A percentile compares a stretch with the other conserved stretches of the same genome.
These are phyloP conservation scores for Aphelinus certus DNA, from an alignment of 1,140 invertebrate species.

Conservation along the genomic window DNA sequence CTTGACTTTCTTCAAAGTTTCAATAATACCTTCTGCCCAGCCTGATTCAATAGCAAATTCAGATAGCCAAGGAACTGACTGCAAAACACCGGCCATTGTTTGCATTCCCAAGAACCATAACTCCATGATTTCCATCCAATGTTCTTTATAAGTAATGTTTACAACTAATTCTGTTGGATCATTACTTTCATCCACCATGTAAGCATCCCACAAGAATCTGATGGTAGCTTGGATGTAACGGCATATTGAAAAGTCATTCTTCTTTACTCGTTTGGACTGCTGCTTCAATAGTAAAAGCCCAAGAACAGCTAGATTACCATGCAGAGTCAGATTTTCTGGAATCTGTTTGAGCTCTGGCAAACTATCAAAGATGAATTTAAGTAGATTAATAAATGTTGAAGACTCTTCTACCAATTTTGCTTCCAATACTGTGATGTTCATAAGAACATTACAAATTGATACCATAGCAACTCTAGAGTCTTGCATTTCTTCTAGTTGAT, in stretches of 20 bases:
- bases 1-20: conserved; percentile 82
- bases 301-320: conserved; percentile 85
- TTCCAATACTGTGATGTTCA: conserved; percentile 91
- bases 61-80: conserved; percentile 86
- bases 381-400: conserved; percentile 77
- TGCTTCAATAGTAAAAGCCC: conserved; percentile 86
- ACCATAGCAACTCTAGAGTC: conserved; percentile 84
- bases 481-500: conserved; percentile 81
- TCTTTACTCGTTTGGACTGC: conserved; percentile 81
- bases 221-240: conserved; percentile 88
- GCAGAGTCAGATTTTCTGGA: conserved; percentile 83
- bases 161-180: conserved; percentile 83
- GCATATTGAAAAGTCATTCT: conserved; percentile 87
- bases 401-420: conserved; percentile 82
- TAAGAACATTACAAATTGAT: conserved; percentile 89
- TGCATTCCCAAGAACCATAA: conserved; percentile 95
- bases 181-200: conserved; percentile 86
- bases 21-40: conserved; percentile 88
- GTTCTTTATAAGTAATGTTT: conserved; percentile 84
- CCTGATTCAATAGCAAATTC: conserved; percentile 91
- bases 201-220: conserved; percentile 91
- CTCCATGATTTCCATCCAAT: conserved; percentile 89
- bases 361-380: conserved; percentile 88
- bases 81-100: conserved; percentile 82
- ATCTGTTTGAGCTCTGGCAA: conserved; percentile 85